Evolutionary conservation across 2,113 vertebrate genomes (phyloP).

Genomic region (Gymnogyps californianus): DNA sequence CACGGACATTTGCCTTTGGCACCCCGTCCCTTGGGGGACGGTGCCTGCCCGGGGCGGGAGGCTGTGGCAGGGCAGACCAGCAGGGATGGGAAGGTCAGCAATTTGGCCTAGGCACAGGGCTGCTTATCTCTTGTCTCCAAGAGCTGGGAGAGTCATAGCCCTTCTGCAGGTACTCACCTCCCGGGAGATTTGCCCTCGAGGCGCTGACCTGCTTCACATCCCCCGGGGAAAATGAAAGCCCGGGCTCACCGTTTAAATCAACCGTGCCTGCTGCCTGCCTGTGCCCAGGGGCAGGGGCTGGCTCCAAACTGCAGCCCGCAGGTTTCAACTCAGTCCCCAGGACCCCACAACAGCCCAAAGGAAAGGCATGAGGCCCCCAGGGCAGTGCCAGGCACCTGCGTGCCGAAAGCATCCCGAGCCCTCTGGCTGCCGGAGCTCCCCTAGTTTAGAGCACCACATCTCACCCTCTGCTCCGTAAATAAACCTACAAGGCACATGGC

Average conservation of each 20-base stretch:
- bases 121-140: not conserved
- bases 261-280: not conserved
- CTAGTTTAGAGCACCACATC: not conserved
- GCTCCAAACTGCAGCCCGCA: not conserved
- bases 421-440: not conserved
- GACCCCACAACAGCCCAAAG: not conserved
- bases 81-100: not conserved
- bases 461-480: not conserved
- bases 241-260: not conserved
- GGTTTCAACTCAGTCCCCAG: not conserved
- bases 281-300: not conserved
- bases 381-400: not conserved
- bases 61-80: not conserved
- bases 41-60: not conserved
- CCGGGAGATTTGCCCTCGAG: not conserved
- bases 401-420: not conserved
- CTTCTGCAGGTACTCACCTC: not conserved
- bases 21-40: rapidly evolving
- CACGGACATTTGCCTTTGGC: not conserved
- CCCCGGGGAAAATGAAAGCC: not conserved
- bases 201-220: not conserved
- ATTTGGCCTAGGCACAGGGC: not conserved
- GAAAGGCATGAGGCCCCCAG: not conserved
- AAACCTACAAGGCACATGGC: not conserved
- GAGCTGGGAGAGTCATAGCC: not conserved